Base-by-base conservation (phyloP, 2,797 vertebrate genomes). In the Zalophus californianus region DNA sequence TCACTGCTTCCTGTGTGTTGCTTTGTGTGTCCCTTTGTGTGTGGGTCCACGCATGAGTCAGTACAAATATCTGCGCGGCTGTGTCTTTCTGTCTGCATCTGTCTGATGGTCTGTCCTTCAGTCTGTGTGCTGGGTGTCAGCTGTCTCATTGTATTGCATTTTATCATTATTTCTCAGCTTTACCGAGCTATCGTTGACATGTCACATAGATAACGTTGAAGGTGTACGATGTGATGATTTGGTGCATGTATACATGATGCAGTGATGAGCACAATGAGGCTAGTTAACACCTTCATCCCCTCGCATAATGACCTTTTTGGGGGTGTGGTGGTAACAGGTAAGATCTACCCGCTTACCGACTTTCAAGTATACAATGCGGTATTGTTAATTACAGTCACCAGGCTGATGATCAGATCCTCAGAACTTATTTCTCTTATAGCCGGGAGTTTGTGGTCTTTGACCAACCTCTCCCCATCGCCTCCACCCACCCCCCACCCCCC, bases 151-250 rank as follows among this genome's bases (percentile, higher is more conserved):
- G 70, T 44, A 54, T 35, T 73, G 85, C 27, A 14, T n/a, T 60
- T n/a, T 56, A 20, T 16, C 21, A 21, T 23, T 58, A n/a, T 41
- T 41, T 38, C 41, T 66, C 60, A 41, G 21, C 44, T 86, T 86
- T 54, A 54, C 18, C 16, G 44, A 80, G 52, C 16, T 54, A 35
- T 29, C 29, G 6, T 16, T 15, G 64, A 78, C 54, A 23, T 23
- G 2, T 38, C 5, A n/a, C 16, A 38, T 2, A 0, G 2, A 14
- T n/a, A 72, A 72, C 35, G 9, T 25, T 9, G 16, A 35, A 64
- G 82, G 23, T 10, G 6, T 54, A 1, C 16, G 0, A 1, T 0
- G 41, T 32, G 64, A 18, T 18, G 58, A 32, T 54, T 23, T 13
- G 88, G 35, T 4, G 25, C 6, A 5, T 5, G 7, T 32, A 8